Conservation (phyloP, 2,113 vertebrate species). For the Hassar affinis region DNA sequence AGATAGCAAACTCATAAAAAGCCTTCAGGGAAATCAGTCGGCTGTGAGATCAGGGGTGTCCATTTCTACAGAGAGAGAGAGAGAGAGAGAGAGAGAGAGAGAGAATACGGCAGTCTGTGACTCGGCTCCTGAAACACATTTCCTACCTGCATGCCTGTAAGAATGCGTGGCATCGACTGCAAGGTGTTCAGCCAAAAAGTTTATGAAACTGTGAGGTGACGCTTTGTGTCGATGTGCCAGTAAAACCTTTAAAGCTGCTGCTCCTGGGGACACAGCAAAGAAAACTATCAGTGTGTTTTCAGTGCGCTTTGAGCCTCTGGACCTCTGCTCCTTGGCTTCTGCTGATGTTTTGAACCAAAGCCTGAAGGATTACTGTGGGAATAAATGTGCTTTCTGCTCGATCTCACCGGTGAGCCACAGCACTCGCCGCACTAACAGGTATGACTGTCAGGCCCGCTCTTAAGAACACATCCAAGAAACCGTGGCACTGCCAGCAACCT, state of each 20-base stretch:
- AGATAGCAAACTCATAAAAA: conserved; percentile 27
- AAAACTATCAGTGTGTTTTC: conserved; percentile 63
- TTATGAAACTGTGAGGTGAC: conserved; percentile 43
- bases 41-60: conserved; percentile 26
- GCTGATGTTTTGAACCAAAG: conserved; percentile 62
- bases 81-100: neutral
- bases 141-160: conserved; percentile 3
- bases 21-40: conserved; percentile 34
- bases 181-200: conserved; percentile 40
- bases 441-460: conserved; percentile 42
- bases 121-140: conserved; percentile 3
- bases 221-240: conserved; percentile 57
- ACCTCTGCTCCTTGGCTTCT: conserved; percentile 50
- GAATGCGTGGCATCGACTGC: conserved; percentile 37
- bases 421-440: conserved; percentile 57
- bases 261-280: conserved; percentile 59
- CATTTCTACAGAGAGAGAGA: conserved; percentile 21
- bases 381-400: conserved; percentile 56
- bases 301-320: conserved; percentile 50
- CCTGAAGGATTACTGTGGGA: conserved; percentile 56
- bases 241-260: conserved; percentile 60
- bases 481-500: neutral
- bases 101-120: neutral
- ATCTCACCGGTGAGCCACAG: conserved; percentile 55
- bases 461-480: conserved; percentile 44